phyloP scores from a whole-genome alignment of 2,113 vertebrate genomes.

The Anser cygnoides region DNA sequence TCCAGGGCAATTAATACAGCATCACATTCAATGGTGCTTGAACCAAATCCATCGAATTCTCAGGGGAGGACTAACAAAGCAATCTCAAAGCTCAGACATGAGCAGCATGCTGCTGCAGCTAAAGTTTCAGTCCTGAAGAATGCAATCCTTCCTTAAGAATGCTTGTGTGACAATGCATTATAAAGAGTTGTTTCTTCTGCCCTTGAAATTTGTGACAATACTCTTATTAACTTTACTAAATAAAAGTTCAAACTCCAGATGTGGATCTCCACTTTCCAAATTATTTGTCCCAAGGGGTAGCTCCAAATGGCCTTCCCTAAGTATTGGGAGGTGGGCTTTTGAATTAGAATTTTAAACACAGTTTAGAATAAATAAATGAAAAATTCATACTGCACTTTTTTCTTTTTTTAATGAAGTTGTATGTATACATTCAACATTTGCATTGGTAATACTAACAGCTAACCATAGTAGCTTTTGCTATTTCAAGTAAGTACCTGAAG shows the following conservation, averaged over 20 bases:
- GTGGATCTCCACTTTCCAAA: not conserved
- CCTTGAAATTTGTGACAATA: not conserved
- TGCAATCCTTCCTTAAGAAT: constrained; percentile 29
- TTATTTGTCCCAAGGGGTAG: not conserved
- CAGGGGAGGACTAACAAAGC: constrained; percentile 77
- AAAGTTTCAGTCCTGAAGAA: constrained; percentile 54
- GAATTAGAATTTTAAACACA: not conserved
- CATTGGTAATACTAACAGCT: not conserved
- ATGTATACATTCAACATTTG: not conserved
- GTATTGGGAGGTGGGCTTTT: not conserved
- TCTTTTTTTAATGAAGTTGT: not conserved
- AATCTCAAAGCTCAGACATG: constrained; percentile 74
- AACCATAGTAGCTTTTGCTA: not conserved
- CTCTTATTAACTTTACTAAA: not conserved
- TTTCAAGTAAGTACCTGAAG: not conserved
- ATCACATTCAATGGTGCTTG: constrained; percentile 84
- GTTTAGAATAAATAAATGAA: not conserved
- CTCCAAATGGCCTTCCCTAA: not conserved
- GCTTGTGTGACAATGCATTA: not conserved
- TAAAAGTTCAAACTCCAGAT: not conserved
- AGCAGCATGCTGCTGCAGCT: constrained; percentile 68
- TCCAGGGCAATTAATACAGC: constrained; percentile 87
- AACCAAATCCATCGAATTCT: constrained; percentile 81
- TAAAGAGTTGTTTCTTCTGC: not conserved
- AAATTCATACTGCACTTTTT: rapidly evolving